Base-by-base conservation (phyloP, 53 echinoderm and acorn worm genomes). In the Henricia sp. region DNA sequence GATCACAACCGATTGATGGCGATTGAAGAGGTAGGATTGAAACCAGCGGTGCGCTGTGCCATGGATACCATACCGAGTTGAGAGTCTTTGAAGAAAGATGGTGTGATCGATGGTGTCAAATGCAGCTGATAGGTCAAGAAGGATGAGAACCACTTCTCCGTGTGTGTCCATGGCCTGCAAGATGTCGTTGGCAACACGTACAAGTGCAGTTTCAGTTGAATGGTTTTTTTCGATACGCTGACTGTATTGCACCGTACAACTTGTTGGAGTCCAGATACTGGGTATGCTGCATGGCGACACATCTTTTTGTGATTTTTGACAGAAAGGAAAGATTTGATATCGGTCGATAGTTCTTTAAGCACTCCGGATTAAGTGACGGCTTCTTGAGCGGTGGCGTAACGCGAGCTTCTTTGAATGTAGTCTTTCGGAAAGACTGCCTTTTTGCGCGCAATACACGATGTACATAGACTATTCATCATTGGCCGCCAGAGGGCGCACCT, bases 11-110 rank as follows among this genome's bases (percentile, higher is more conserved):
- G 70, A 37, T 42, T 69, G 54, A n/a, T 16, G 4, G 11, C 54
- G 54, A n/a, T 17, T 21, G 4, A 21, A 54, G 19, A 54, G 54
- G 42, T 69, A 77, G 6, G 78, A 58, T 11, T 34, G 29, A 32
- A 77, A 77, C 78, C 78, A 77, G 10, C 36, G 21, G 35, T 60
- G 78, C 1, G 39, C 78, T 5, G 78, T 30, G 12, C 75, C 75
- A 8, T 9, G 19, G 19, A 75, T 28, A n/a, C 75, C 75, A 71
- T 71, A 71, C 3, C 52, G 52, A 23, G 54, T 53, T 52, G 52
- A 32, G 6, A 75, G 75, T 32, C 75, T 75, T 14, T 75, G 75
- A 4, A 75, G 32, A 3, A 75, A 19, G 11, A 75, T 54, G 16
- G n/a, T 21, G 20, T 54, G 54, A 17, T 54, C 54, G 13, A 54